Percentiles rank a stretch among this genome's conserved stretches.
phyloP scores from a whole-genome alignment of 2,113 vertebrate genomes.

The Engraulis encrasicolus region DNA sequence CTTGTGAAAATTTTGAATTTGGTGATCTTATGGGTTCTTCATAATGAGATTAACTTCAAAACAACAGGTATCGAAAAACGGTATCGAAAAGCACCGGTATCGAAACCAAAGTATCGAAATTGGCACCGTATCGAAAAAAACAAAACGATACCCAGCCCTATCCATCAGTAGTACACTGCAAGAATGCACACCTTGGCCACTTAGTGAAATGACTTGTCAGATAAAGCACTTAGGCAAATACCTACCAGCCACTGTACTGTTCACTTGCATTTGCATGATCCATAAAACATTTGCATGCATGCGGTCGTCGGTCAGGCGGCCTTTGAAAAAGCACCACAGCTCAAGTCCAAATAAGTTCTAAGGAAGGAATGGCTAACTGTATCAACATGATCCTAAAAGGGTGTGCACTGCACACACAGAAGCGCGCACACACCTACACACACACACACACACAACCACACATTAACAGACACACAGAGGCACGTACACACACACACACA shows the following conservation, averaged over 20 bases:
- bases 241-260: neutral
- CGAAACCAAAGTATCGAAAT: too few relatives aligned
- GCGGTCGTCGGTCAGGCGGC: neutral
- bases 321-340: neutral
- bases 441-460: neutral
- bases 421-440: neutral
- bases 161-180: neutral
- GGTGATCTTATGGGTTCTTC: too few relatives aligned
- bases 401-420: too few relatives aligned
- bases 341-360: neutral
- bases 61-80: too few relatives aligned
- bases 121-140: too few relatives aligned
- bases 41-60: too few relatives aligned
- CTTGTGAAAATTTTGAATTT: too few relatives aligned
- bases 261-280: neutral
- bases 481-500: neutral
- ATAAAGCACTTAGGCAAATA: neutral
- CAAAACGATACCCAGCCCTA: too few relatives aligned
- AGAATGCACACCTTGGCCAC: neutral
- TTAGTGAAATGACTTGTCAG: constrained; percentile 8
- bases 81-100: too few relatives aligned
- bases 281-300: constrained; percentile 1
- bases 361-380: neutral
- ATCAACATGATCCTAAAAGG: too few relatives aligned
- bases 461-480: neutral